Evolutionary conservation across 2,113 vertebrate genomes (phyloP).

Genomic region (Prunella fulvescens): DNA sequence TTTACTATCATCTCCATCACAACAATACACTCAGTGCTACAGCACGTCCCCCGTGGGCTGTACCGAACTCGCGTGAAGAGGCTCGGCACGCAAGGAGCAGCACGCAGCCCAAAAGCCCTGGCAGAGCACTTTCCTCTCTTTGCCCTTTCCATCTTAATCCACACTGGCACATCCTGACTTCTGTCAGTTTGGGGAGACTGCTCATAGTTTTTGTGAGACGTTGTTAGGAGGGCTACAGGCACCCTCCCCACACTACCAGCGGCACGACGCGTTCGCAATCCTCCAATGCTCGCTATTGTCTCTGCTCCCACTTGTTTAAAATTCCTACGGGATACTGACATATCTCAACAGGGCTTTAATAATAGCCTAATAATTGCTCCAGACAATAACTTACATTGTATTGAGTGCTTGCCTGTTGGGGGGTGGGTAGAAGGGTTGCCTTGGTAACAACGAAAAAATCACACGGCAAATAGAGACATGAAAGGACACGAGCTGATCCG

Average conservation of each 20-base stretch:
- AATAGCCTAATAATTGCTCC: constrained; percentile 58
- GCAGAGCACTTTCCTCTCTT: no score
- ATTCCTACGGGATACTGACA: constrained; percentile 14
- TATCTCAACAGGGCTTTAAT: constrained; percentile 39
- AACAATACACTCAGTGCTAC: background rate
- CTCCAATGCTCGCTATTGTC: background rate
- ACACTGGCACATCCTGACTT: background rate
- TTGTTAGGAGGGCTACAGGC: background rate
- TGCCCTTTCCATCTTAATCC: background rate
- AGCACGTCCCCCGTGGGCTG: background rate
- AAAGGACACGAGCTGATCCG: background rate
- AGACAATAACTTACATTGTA: constrained; percentile 57
- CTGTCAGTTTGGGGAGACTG: background rate
- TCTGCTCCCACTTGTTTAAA: constrained; percentile 18
- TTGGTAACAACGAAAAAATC: constrained; percentile 37
- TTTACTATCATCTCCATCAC: background rate
- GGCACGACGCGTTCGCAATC: background rate
- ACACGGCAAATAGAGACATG: background rate
- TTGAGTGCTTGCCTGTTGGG: background rate
- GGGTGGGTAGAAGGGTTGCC: constrained; percentile 43
- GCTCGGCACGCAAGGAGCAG: rapidly evolving
- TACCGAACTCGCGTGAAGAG: background rate
- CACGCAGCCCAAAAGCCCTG: background rate
- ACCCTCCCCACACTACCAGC: background rate
- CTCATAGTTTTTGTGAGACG: background rate